Evolutionary conservation across 2,888 invertebrate genomes (phyloP), one percentile per base, ranked within the genome.

Genomic region (Ischnura elegans): DNA sequence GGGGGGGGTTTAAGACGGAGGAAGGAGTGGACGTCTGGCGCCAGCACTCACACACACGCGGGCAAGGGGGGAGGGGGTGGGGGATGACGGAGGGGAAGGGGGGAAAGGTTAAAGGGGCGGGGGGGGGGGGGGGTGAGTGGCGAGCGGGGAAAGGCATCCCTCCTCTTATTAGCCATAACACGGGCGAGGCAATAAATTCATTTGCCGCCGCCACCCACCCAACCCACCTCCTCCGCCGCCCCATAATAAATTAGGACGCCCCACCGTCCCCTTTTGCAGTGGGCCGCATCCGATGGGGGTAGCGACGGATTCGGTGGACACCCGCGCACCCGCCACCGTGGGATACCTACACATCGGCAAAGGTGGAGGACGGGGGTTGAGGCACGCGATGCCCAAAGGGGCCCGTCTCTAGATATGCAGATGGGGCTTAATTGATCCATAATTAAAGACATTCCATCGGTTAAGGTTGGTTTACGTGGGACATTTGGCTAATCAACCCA

Each of bases 101-200:
- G 29, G 66, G 66, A 66, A 66, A 66, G 66, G 66, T 66, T 66
- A 66, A 61, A 66, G 29, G 66, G 29, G 29, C n/a, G n/a, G n/a
- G n/a, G 66, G 13, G 66, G 8, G 25, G 66, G 45, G 45, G 47
- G 36, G 42, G 21, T 25, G 55, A 21, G 55, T n/a, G 90, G 55
- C 5, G 66, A 36, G 25, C 55, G 21, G 61, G 93, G 55, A 47
- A 43, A 93, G 93, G 43, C 29, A 55, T 43, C 55, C 93, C 93
- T 87, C 55, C 90, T 90, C 90, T 90, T 90, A 90, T 90, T 90
- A 90, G 90, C 90, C 90, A 90, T 90, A 90, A 90, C 90, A 90
- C 42, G 61, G 90, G 90, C 90, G 90, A 90, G 90, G 90, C 55
- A 90, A 90, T 90, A 90, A 90, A 90, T 90, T 90, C 61, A 90